Base-by-base conservation (phyloP, 2,888 invertebrate species). In the Cantharis flavilabris region DNA sequence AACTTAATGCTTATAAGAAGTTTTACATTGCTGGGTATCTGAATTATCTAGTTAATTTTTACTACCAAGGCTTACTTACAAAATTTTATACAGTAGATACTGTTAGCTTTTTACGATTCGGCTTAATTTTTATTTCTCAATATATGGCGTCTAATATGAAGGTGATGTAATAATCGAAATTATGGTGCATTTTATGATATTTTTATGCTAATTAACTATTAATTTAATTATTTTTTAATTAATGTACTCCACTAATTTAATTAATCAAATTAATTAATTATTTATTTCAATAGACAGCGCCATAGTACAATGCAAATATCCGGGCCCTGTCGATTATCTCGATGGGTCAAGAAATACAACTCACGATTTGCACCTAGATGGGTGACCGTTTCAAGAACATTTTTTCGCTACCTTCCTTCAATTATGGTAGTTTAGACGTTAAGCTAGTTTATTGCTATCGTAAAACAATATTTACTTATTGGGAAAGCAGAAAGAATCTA, bases 1-100 rank as follows among this genome's bases (percentile, higher is more conserved):
- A 67, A 67, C 65, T n/a, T 67, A 67, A 67, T 26, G 65, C 23
- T 67, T 67, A 67, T 18, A 23, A 67, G 65, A 67, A 67, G 65
- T 67, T 67, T 67, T 67, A 67, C 23, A 23, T 67, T 23, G 23
- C 65, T 67, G 9, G 3, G 23, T 67, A 26, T 18, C 26, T 67
- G 26, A 67, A 67, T 67, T 67, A 67, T 67, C 26, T 23, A 67
- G 23, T 67, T 67, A 64, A 18, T 10, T 23, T 67, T 67, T 67
- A 20, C 23, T 23, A 67, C 65, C 65, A 67, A 67, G 65, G 65
- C 26, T 67, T 5, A 26, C 65, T 11, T 67, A 67, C 65, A 67
- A 67, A 67, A 67, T 67, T 26, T 23, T 18, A 67, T 23, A 67
- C n/a, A 20, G 23, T 26, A n/a, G n/a, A 7, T 49, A 49, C 49